These are phyloP conservation scores for Leptinotarsa undecemlineata DNA, from an alignment of 1,140 invertebrate species.

Conservation along the genomic window DNA sequence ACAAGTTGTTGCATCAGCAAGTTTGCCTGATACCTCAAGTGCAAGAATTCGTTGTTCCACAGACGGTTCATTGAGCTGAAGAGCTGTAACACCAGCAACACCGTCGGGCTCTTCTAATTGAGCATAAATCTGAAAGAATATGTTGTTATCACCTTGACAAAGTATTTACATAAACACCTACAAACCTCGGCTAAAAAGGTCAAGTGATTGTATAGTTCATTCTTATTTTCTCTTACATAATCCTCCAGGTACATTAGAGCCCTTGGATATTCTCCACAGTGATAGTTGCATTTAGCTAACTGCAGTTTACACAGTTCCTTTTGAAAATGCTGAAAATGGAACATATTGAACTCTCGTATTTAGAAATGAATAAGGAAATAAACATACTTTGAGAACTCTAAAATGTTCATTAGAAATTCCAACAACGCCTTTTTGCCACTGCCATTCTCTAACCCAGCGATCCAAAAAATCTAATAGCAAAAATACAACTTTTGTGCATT, in stretches of 20 bases:
- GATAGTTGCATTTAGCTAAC: conserved; percentile 71
- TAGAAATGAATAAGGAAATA: no score
- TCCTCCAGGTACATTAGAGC: conserved; percentile 75
- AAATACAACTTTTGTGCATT: conserved; percentile 69
- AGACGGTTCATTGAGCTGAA: conserved; percentile 68
- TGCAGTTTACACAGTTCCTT: conserved; percentile 66
- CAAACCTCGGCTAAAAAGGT: conserved; percentile 64
- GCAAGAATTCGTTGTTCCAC: conserved; percentile 72
- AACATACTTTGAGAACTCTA: conserved; percentile 42
- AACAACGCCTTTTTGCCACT: conserved; percentile 46
- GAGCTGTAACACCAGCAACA: conserved; percentile 68
- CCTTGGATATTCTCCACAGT: conserved; percentile 72
- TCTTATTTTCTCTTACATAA: conserved; percentile 65
- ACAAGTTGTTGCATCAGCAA: conserved; percentile 75
- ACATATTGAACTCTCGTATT: neutral
- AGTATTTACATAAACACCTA: neutral
- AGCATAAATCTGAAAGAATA: conserved; percentile 64
- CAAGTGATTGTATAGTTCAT: conserved; percentile 64
- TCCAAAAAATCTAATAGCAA: conserved; percentile 73
- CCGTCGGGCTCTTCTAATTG: conserved; percentile 77
- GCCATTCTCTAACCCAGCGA: conserved; percentile 71
- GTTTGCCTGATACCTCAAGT: conserved; percentile 72
- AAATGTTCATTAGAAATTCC: conserved; percentile 45
- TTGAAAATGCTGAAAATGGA: conserved; percentile 58
- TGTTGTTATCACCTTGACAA: neutral